A percentile compares a stretch with the other conserved stretches of the same genome.
These are phyloP conservation scores for Nipponacmea schrenckii DNA, from an alignment of 2,888 invertebrate genomes.

Conservation along the genomic window DNA sequence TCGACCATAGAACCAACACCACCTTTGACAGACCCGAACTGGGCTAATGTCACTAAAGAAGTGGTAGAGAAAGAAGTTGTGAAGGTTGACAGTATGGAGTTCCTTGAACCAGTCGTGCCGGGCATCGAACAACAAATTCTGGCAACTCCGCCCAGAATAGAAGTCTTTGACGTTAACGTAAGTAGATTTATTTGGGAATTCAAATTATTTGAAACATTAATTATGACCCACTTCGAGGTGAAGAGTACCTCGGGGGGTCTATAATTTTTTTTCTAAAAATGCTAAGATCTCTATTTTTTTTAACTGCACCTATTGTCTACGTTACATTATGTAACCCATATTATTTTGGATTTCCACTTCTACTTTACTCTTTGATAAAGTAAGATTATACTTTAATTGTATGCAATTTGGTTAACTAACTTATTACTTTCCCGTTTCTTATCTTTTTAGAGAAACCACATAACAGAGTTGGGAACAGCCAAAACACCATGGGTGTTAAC, in stretches of 20 bases:
- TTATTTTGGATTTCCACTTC: too few relatives aligned
- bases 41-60: slow-evolving; percentile 18
- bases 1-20: slow-evolving; percentile 33
- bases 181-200: slow-evolving; percentile 10
- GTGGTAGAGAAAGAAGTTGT: slow-evolving; percentile 7
- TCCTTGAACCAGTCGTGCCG: slow-evolving; percentile 9
- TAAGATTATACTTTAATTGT: too few relatives aligned
- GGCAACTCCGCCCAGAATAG: slow-evolving; percentile 17
- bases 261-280: too few relatives aligned
- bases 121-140: slow-evolving; percentile 21
- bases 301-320: too few relatives aligned
- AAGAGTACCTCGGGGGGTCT: too few relatives aligned
- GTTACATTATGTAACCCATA: too few relatives aligned
- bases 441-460: slow-evolving; percentile 37
- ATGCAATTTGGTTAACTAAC: too few relatives aligned
- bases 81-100: slow-evolving; percentile 17
- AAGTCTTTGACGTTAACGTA: slow-evolving; percentile 26
- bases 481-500: slow-evolving; percentile 54
- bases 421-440: too few relatives aligned
- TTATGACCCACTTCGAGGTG: too few relatives aligned
- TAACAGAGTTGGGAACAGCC: slow-evolving; percentile 47
- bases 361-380: too few relatives aligned
- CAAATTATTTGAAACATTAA: too few relatives aligned
- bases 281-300: too few relatives aligned
- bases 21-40: slow-evolving; percentile 18